Conservation (phyloP, 2,113 vertebrate species). For the Entelurus aequoreus region DNA sequence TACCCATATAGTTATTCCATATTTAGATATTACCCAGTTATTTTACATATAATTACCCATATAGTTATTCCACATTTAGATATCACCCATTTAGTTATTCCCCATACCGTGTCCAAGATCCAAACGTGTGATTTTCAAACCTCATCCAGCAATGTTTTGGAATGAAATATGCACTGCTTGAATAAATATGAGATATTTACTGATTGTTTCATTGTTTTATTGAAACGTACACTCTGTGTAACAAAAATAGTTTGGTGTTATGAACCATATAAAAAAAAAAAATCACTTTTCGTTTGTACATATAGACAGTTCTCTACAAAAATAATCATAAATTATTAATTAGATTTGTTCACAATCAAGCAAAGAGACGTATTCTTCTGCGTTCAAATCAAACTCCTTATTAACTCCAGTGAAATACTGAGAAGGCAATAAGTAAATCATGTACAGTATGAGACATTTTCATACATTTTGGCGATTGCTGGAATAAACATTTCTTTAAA, state of each 20-base stretch:
- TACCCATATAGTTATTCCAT: too few species aligned
- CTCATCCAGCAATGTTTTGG: too few species aligned
- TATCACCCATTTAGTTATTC: too few species aligned
- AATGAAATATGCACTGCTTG: too few species aligned
- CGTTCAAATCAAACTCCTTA: neutral
- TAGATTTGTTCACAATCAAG: conserved; percentile 29
- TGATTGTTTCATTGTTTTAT: too few species aligned
- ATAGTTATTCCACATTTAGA: too few species aligned
- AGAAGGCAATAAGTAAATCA: neutral
- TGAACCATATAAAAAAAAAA: conserved; percentile 19
- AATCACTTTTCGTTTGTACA: conserved; percentile 64
- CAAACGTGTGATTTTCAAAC: too few species aligned
- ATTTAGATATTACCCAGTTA: too few species aligned
- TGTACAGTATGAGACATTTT: conserved; percentile 18
- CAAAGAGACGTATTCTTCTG: neutral
- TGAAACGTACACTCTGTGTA: conserved; percentile 26
- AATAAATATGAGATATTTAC: too few species aligned
- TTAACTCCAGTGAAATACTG: conserved; percentile 22
- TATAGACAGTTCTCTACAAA: conserved; percentile 45
- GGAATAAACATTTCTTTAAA: neutral
- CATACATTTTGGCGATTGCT: conserved; percentile 7
- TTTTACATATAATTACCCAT: too few species aligned
- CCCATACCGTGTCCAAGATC: too few species aligned
- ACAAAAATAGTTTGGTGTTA: conserved; percentile 7
- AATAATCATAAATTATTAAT: conserved; percentile 33